Percentiles rank a stretch among this genome's conserved stretches.
phyloP scores from a whole-genome alignment of 2,113 vertebrate species.

The Laterallus jamaicensis region DNA sequence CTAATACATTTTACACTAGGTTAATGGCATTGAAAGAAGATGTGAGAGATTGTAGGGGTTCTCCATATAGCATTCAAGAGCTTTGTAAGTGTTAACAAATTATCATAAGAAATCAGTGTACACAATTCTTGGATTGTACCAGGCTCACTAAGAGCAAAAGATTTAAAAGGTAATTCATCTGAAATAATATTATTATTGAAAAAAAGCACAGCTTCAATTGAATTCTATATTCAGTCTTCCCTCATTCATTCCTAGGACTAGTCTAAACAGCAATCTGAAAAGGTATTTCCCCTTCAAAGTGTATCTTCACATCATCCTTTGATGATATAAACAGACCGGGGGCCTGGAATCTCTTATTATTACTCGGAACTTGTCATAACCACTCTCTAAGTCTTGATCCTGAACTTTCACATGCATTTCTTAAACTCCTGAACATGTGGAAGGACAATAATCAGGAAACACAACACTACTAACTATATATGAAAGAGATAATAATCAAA shows the following conservation, averaged over 20 bases:
- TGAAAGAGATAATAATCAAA: not conserved
- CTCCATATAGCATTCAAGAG: not conserved
- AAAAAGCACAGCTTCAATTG: not conserved
- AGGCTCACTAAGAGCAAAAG: not conserved
- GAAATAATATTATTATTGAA: not conserved
- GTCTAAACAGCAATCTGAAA: not conserved
- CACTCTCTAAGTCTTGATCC: not conserved
- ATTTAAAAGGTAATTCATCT: not conserved
- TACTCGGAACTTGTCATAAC: not conserved
- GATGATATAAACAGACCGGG: not conserved
- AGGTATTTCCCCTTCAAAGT: not conserved
- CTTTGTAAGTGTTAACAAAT: not conserved
- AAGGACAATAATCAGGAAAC: not conserved
- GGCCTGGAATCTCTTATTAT: not conserved
- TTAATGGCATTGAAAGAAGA: not conserved
- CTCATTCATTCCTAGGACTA: not conserved
- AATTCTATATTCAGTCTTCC: not conserved
- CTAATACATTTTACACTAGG: not conserved
- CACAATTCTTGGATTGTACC: not conserved
- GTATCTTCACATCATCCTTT: not conserved
- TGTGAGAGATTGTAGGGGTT: not conserved
- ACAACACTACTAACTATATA: not conserved
- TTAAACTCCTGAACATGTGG: not conserved
- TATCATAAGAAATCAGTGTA: not conserved
- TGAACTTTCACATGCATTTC: not conserved